Evolutionary conservation across 2,797 vertebrate genomes (phyloP).

Genomic region (Loriculus beryllinus): DNA sequence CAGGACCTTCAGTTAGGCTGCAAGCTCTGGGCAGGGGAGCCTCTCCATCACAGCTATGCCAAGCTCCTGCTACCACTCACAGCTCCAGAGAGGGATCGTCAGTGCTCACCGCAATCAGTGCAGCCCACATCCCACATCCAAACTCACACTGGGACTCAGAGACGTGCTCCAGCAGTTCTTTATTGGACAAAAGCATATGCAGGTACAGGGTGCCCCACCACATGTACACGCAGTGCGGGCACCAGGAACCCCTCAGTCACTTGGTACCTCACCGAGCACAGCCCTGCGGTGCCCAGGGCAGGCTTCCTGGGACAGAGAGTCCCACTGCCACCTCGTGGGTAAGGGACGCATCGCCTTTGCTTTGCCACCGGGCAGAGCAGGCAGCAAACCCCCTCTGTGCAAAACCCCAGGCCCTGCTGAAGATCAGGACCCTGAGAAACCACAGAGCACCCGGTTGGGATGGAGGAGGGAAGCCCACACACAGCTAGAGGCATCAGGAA

Average conservation of each 20-base stretch:
- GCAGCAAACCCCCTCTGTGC: background rate
- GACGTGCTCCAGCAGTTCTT: background rate
- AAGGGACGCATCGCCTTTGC: background rate
- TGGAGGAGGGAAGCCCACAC: background rate
- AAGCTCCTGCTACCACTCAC: background rate
- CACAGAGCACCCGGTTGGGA: background rate
- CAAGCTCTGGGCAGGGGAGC: background rate
- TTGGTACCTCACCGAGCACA: background rate
- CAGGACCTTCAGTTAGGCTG: background rate
- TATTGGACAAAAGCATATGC: conserved; percentile 6
- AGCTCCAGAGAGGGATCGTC: background rate
- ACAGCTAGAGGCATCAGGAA: background rate
- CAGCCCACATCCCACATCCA: background rate
- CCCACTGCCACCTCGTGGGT: conserved; percentile 67
- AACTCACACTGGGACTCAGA: background rate
- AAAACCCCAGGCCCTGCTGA: background rate
- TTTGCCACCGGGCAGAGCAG: background rate
- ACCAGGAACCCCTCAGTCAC: background rate
- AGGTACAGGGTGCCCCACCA: background rate
- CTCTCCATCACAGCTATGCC: background rate
- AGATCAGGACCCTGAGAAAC: background rate
- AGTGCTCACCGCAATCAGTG: background rate
- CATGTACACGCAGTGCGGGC: background rate
- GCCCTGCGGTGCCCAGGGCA: background rate
- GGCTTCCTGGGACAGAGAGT: conserved; percentile 17